Evolutionary conservation across 2,888 invertebrate genomes (phyloP).

Genomic region (Acrobasis repandana): DNA sequence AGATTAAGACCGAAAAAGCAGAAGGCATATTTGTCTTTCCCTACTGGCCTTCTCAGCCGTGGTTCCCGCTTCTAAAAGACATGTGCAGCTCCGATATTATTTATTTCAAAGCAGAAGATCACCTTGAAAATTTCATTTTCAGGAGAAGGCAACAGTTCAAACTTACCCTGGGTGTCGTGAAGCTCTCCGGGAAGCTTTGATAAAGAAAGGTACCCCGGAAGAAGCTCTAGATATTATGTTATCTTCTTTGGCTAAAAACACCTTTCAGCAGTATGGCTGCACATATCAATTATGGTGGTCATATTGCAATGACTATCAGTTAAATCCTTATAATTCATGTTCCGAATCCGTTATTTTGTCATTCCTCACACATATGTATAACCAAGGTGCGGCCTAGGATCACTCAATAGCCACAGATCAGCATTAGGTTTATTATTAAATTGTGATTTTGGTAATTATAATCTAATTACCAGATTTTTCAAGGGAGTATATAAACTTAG

Average conservation of each 20-base stretch:
- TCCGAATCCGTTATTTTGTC: constrained; percentile 9
- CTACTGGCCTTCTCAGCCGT: constrained; percentile 19
- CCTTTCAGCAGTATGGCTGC: constrained; percentile 21
- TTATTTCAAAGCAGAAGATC: constrained; percentile 11
- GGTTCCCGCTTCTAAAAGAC: neutral
- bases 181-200: constrained; percentile 25
- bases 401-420: constrained; percentile 20
- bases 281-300: constrained; percentile 25
- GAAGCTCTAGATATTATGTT: constrained; percentile 24
- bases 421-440: constrained; percentile 12
- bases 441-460: constrained; percentile 2
- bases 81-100: neutral
- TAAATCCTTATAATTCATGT: constrained; percentile 17
- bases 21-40: constrained; percentile 26
- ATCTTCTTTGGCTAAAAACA: constrained; percentile 24
- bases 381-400: constrained; percentile 19
- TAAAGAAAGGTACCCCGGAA: constrained; percentile 17
- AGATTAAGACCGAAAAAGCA: no score
- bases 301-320: constrained; percentile 20
- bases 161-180: constrained; percentile 27
- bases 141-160: constrained; percentile 23
- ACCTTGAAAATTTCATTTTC: constrained; percentile 18
- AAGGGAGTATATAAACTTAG: constrained; percentile 13
- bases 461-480: constrained; percentile 12
- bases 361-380: constrained; percentile 4